phyloP scores from a whole-genome alignment of 2,113 vertebrate species.

The Otis tarda region DNA sequence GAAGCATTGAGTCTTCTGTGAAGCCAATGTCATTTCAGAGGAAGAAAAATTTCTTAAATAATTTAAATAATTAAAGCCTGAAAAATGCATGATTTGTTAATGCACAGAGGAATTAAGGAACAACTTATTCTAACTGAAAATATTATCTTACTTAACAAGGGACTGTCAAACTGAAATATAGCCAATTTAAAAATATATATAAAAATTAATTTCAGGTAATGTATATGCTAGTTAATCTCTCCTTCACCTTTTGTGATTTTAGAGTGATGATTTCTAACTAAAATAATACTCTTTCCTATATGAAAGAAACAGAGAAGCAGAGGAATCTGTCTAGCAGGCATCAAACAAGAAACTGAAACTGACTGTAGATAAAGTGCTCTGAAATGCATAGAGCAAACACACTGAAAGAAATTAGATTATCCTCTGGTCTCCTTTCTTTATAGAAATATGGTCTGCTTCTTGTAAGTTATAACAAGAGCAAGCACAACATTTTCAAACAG shows the following conservation, averaged over 20 bases:
- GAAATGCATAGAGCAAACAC: not conserved
- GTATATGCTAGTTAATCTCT: not conserved
- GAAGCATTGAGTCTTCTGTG: not conserved
- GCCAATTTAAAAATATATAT: not conserved
- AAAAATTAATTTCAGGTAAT: not conserved
- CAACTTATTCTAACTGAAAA: not conserved
- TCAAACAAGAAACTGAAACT: not conserved
- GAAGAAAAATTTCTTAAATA: not conserved
- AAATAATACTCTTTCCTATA: not conserved
- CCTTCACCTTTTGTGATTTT: not conserved
- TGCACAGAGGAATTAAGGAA: not conserved
- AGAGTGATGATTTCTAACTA: not conserved
- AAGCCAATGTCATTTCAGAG: not conserved
- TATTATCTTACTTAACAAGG: not conserved
- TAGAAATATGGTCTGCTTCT: not conserved
- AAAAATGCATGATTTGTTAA: not conserved
- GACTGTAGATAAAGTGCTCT: not conserved
- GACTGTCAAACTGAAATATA: not conserved
- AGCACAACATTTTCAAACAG: not conserved
- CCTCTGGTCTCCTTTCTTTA: not conserved
- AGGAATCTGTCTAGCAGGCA: not conserved
- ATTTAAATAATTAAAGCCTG: not conserved
- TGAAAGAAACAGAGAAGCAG: not conserved
- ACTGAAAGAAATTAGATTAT: slow-evolving; percentile 19
- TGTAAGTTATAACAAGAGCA: not conserved